Base-by-base conservation (phyloP, 2,888 invertebrate genomes). In the Tenodera sinensis region DNA sequence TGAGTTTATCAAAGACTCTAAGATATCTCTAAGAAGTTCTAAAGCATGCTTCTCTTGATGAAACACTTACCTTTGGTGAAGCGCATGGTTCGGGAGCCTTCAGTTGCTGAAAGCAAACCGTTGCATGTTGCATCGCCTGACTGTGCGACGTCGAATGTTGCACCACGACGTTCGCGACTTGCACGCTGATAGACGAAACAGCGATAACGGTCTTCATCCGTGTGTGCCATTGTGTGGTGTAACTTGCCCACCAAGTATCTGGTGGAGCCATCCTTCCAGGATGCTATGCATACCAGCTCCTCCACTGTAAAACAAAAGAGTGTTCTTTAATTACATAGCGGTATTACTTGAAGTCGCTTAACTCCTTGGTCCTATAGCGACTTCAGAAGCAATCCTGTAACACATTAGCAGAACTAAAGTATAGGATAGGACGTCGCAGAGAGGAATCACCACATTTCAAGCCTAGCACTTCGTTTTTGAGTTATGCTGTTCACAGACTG, bases 191-290 rank as follows among this genome's bases (percentile, higher is more conserved):
- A 97, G 90, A 97, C 96, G 93, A 97, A 97, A 92, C 98, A 98
- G 94, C 97, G 95, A 93, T 97, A 98, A 85, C 96, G 95, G 91
- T 97, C 97, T 92, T 97, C 97, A 91, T 96, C 96, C 0, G 95
- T 95, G 27, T 95, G 93, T 25, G 93, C 93, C 92, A 93, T 93
- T 84, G 92, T 92, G 92, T 92, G 92, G 90, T 92, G 92, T 90
- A 93, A 91, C 91, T 93, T 92, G 34, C 93, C 94, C 91, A 94
- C 93, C 91, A 94, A 92, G 92, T 93, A 94, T 91, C 96, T 94
- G 87, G 96, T 96, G 82, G 97, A 96, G 0, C 97, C 97, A 91
- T 97, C 97, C 93, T 96, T 97, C 97, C 97, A 98, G 28, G 95
- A 95, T 4, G 97, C 97, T 89, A 97, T 93, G 93, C 97, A 97